A percentile compares a stretch with the other conserved stretches of the same genome.
Conservation (phyloP, 1,140 invertebrate species). For the Nixonia krombeini region DNA sequence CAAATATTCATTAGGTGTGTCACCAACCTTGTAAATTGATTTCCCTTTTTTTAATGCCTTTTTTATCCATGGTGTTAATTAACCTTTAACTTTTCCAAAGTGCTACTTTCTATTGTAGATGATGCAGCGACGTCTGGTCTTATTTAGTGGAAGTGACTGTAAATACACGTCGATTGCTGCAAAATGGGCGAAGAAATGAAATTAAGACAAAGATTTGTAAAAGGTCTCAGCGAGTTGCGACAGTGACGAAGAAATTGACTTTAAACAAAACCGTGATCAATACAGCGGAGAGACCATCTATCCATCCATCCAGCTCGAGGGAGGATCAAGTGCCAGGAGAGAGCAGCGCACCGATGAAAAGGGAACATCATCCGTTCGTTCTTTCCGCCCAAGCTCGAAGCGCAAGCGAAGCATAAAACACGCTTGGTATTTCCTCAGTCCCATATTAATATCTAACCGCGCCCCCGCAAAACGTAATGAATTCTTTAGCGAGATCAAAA, state of each 20-base stretch:
- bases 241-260: conserved; percentile 30
- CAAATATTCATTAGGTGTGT: too few relatives aligned
- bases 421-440: conserved; percentile 54
- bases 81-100: too few relatives aligned
- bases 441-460: conserved; percentile 60
- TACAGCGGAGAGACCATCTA: conserved; percentile 43
- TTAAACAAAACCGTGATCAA: conserved; percentile 47
- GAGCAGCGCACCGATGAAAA: conserved; percentile 37
- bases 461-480: conserved; percentile 61
- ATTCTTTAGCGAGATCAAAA: conserved; percentile 65
- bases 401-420: conserved; percentile 57
- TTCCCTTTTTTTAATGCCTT: too few relatives aligned
- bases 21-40: too few relatives aligned
- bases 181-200: too few relatives aligned
- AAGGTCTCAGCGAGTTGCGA: too few relatives aligned
- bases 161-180: too few relatives aligned
- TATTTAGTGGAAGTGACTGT: too few relatives aligned
- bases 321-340: conserved; percentile 43
- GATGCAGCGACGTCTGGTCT: too few relatives aligned
- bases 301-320: conserved; percentile 40
- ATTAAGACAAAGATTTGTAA: too few relatives aligned
- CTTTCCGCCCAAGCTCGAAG: conserved; percentile 51
- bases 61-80: too few relatives aligned
- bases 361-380: conserved; percentile 48
- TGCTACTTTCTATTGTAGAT: too few relatives aligned